Conservation (phyloP, 2,797 vertebrate genomes). For the Coccyzus lansbergi region DNA sequence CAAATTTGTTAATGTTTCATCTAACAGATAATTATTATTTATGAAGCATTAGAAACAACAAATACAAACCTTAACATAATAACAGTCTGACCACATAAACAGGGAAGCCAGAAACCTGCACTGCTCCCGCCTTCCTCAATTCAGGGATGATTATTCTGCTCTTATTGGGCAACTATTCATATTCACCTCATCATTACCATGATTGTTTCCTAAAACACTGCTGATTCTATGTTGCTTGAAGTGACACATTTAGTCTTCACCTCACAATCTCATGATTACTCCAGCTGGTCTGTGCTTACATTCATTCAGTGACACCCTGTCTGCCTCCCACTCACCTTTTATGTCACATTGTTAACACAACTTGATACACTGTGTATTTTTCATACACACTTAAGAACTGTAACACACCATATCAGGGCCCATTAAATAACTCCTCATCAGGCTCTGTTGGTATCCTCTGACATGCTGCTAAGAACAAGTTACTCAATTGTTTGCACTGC, state of each 20-base stretch:
- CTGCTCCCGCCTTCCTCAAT: background rate
- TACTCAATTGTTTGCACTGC: background rate
- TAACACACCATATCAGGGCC: background rate
- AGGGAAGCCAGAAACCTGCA: background rate
- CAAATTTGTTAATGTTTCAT: background rate
- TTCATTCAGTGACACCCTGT: background rate
- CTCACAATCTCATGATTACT: background rate
- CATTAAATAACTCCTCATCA: background rate
- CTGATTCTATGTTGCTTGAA: background rate
- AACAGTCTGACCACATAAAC: background rate
- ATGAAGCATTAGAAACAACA: background rate
- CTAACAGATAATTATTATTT: background rate
- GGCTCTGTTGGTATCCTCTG: background rate
- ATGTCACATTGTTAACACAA: background rate
- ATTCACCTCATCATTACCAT: background rate
- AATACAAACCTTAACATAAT: background rate
- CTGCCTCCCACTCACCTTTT: background rate
- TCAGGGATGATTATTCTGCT: background rate
- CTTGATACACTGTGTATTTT: background rate
- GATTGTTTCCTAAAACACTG: background rate
- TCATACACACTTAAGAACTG: background rate
- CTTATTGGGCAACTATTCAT: background rate
- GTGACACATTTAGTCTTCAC: background rate
- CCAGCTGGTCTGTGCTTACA: background rate
- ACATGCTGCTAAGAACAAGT: background rate